These are phyloP conservation scores for Epiblema foenella DNA, from an alignment of 2,888 invertebrate species.

Conservation along the genomic window DNA sequence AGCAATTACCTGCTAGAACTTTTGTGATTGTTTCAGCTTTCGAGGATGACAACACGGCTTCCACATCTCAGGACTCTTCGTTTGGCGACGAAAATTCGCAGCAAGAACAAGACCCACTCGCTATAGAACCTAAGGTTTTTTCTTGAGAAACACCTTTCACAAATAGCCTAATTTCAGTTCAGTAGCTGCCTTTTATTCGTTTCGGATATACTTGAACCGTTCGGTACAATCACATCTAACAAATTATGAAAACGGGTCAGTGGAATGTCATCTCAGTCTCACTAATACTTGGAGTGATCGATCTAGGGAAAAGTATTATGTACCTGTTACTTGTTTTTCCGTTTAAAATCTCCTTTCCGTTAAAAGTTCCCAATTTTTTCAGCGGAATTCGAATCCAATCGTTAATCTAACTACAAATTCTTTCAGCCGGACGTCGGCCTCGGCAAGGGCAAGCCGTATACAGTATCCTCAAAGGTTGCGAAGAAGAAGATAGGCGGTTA, in stretches of 20 bases:
- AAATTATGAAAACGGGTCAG: too few relatives aligned
- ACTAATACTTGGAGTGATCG: too few relatives aligned
- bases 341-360: too few relatives aligned
- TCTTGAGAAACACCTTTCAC: background rate
- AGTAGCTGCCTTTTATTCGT: background rate
- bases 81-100: slow-evolving; percentile 79
- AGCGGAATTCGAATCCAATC: too few relatives aligned
- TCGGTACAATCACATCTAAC: too few relatives aligned
- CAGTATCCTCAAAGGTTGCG: slow-evolving; percentile 89
- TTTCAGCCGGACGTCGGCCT: slow-evolving; percentile 86
- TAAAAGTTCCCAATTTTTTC: too few relatives aligned
- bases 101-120: slow-evolving; percentile 80
- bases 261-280: too few relatives aligned
- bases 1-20: too few relatives aligned
- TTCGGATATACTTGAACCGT: background rate
- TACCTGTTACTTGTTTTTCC: too few relatives aligned
- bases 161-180: background rate
- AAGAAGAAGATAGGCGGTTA: slow-evolving; percentile 90
- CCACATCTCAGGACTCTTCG: slow-evolving; percentile 88
- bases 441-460: slow-evolving; percentile 92
- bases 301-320: too few relatives aligned
- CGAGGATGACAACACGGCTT: slow-evolving; percentile 88
- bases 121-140: slow-evolving; percentile 77
- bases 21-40: slow-evolving; percentile 74
- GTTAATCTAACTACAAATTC: background rate